Conservation (phyloP, 2,888 invertebrate genomes). For the Sipha maydis region DNA sequence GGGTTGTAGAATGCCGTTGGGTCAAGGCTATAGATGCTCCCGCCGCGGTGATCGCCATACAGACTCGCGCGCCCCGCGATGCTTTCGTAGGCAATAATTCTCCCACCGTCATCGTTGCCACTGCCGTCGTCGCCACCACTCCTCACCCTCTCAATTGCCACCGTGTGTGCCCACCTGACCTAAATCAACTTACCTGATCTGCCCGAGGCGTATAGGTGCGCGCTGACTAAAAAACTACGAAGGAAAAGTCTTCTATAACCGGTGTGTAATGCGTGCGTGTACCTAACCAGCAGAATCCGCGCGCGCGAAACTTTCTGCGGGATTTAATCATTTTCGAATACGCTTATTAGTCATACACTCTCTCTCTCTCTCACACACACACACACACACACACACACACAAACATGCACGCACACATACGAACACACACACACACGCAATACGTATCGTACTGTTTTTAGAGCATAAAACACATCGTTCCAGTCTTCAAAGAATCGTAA, state of each 20-base stretch:
- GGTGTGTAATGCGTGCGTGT: background rate
- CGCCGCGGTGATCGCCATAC: slow-evolving; percentile 53
- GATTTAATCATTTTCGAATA: slow-evolving; percentile 39
- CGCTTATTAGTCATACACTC: slow-evolving; percentile 45
- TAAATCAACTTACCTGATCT: slow-evolving; percentile 55
- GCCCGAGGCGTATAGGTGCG: slow-evolving; percentile 55
- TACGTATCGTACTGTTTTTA: slow-evolving; percentile 16
- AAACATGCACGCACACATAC: too few species aligned
- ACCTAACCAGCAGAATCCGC: background rate
- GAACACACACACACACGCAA: too few species aligned
- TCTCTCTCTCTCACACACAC: background rate
- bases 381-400: background rate
- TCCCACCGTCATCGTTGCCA: slow-evolving; percentile 37
- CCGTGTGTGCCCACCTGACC: slow-evolving; percentile 48
- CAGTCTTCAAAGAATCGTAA: background rate
- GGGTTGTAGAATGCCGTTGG: slow-evolving; percentile 61
- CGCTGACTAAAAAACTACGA: slow-evolving; percentile 42
- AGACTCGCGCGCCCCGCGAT: slow-evolving; percentile 59
- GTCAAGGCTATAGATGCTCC: slow-evolving; percentile 62
- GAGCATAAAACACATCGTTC: slow-evolving; percentile 44
- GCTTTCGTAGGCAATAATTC: slow-evolving; percentile 60
- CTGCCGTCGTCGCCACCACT: background rate
- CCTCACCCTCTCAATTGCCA: slow-evolving; percentile 12
- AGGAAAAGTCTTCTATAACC: slow-evolving; percentile 10
- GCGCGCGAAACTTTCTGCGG: slow-evolving; percentile 33